Evolutionary conservation across 2,113 vertebrate species (phyloP).

Genomic region (Rhineura floridana): DNA sequence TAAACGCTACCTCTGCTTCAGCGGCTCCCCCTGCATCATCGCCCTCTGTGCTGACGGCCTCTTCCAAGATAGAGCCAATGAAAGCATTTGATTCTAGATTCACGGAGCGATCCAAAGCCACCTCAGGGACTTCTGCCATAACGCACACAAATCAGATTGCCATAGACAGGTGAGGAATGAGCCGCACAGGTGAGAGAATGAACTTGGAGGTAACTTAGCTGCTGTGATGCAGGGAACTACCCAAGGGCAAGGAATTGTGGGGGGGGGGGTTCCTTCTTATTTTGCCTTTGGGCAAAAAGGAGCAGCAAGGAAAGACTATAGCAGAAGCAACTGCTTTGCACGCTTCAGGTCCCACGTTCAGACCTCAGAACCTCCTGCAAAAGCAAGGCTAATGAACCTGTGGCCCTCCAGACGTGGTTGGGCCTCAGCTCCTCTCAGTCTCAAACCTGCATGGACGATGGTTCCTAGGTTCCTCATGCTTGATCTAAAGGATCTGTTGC

Average conservation of each 20-base stretch:
- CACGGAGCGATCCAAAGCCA: conserved; percentile 96
- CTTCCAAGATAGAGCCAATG: conserved; percentile 96
- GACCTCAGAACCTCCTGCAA: too few relatives aligned
- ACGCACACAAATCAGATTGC: conserved; percentile 79
- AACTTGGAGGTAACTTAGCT: accelerated
- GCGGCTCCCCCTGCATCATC: conserved; percentile 73
- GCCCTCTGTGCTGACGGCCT: conserved; percentile 83
- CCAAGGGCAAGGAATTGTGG: background rate
- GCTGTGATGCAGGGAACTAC: background rate
- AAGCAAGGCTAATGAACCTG: too few relatives aligned
- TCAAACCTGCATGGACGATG: too few relatives aligned
- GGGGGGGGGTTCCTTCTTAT: too few relatives aligned
- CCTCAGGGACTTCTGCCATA: conserved; percentile 84
- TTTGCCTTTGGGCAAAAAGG: background rate
- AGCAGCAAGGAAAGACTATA: background rate
- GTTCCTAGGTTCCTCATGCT: too few relatives aligned
- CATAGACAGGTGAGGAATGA: conserved; percentile 82
- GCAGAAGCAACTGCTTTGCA: background rate
- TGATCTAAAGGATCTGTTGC: too few relatives aligned
- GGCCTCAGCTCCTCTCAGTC: too few relatives aligned
- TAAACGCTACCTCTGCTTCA: conserved; percentile 75
- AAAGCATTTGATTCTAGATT: conserved; percentile 96
- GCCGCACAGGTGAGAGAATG: background rate
- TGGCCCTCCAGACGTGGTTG: too few relatives aligned
- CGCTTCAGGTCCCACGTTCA: background rate